phyloP scores from a whole-genome alignment of 2,797 vertebrate genomes.

The Pelodytes ibericus region DNA sequence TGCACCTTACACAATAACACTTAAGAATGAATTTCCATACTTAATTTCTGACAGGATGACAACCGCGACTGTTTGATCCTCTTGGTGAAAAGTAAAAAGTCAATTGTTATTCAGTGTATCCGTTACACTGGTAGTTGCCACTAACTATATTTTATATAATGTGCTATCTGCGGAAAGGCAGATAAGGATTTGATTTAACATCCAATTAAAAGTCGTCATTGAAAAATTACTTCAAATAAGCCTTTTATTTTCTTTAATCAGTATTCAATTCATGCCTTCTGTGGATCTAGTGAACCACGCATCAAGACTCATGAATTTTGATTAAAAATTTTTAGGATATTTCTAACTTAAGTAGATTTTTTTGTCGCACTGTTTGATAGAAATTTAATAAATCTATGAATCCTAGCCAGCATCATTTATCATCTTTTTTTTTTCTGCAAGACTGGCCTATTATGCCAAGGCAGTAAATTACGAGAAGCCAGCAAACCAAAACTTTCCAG shows the following conservation, averaged over 20 bases:
- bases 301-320: slow-evolving; percentile 88
- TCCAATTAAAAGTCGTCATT: slow-evolving; percentile 99
- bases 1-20: slow-evolving; percentile 67
- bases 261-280: slow-evolving; percentile 89
- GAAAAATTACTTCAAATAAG: slow-evolving; percentile 99
- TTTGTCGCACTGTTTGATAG: slow-evolving; percentile 90
- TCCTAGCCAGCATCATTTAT: slow-evolving; percentile 89
- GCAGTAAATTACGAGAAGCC: slow-evolving; percentile 88
- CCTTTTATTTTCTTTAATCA: slow-evolving; percentile 95
- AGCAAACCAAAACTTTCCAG: slow-evolving; percentile 90
- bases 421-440: slow-evolving; percentile 79
- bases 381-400: slow-evolving; percentile 98
- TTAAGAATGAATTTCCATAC: slow-evolving; percentile 79
- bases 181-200: slow-evolving; percentile 99
- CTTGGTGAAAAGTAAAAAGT: slow-evolving; percentile 75
- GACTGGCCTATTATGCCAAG: slow-evolving; percentile 87
- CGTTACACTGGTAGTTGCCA: slow-evolving; percentile 81
- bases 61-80: slow-evolving; percentile 67
- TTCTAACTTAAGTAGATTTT: slow-evolving; percentile 86
- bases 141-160: slow-evolving; percentile 83
- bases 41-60: slow-evolving; percentile 78
- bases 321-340: slow-evolving; percentile 88
- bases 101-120: slow-evolving; percentile 84
- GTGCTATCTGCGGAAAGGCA: slow-evolving; percentile 91
- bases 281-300: slow-evolving; percentile 82